Conservation (phyloP, 2,888 invertebrate species). For the Drosophila rellima region DNA sequence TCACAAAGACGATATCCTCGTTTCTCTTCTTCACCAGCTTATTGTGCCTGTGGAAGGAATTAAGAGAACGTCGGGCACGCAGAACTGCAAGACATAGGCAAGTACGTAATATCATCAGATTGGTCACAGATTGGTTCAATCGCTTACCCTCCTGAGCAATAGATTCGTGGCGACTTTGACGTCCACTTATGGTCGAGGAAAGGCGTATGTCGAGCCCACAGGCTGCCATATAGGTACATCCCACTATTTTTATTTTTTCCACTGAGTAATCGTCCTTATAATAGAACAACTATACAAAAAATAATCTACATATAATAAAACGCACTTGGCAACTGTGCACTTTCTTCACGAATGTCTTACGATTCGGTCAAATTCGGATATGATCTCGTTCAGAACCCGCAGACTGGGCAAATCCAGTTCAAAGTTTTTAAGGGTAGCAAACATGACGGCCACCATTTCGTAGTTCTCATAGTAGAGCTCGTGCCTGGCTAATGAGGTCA, state of each 20-base stretch:
- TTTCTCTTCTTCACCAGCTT: slow-evolving; percentile 55
- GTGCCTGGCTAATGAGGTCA: slow-evolving; percentile 89
- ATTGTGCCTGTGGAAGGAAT: neutral
- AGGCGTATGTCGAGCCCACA: slow-evolving; percentile 93
- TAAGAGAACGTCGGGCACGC: slow-evolving; percentile 20
- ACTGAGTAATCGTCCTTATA: slow-evolving; percentile 88
- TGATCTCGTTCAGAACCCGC: slow-evolving; percentile 94
- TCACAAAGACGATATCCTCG: slow-evolving; percentile 88
- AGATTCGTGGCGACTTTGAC: slow-evolving; percentile 1
- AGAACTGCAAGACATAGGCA: slow-evolving; percentile 12
- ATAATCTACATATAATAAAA: neutral
- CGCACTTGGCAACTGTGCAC: neutral
- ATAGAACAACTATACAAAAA: slow-evolving; percentile 51
- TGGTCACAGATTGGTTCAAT: neutral
- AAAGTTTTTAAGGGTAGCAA: slow-evolving; percentile 95
- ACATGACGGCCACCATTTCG: slow-evolving; percentile 96
- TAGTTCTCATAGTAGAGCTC: slow-evolving; percentile 96
- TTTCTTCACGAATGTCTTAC: slow-evolving; percentile 84
- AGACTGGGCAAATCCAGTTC: slow-evolving; percentile 89
- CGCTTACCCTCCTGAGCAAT: slow-evolving; percentile 32
- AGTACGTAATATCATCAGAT: neutral
- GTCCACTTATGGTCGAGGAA: neutral
- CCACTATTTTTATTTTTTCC: slow-evolving; percentile 98
- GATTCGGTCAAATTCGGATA: slow-evolving; percentile 94
- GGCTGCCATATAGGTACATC: slow-evolving; percentile 99